phyloP scores from a whole-genome alignment of 2,888 invertebrate species.

The Alviniconcha strummeri region DNA sequence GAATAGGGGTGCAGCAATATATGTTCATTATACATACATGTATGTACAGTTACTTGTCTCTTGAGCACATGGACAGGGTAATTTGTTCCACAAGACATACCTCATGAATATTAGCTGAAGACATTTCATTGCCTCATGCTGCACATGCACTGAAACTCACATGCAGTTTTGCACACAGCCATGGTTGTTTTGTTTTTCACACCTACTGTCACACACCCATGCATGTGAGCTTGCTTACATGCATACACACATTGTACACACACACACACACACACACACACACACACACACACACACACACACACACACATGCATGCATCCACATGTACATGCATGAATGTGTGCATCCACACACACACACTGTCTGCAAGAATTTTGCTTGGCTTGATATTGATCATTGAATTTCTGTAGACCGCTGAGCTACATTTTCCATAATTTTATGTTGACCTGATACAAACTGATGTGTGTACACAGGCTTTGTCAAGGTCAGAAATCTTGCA shows the following conservation, averaged over 20 bases:
- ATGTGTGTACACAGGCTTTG: not conserved
- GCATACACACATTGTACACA: not conserved
- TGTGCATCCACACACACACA: not conserved
- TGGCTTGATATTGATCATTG: too few species aligned
- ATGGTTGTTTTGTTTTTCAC: not conserved
- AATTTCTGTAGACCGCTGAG: too few species aligned
- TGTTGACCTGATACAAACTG: not conserved
- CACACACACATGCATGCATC: not conserved
- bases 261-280: not conserved
- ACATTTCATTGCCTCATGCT: too few species aligned
- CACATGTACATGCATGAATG: not conserved
- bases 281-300: not conserved
- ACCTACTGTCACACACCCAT: not conserved
- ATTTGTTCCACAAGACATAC: too few species aligned
- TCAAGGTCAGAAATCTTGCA: not conserved
- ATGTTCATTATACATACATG: too few species aligned
- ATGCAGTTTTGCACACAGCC: too few species aligned
- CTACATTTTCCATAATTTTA: too few species aligned
- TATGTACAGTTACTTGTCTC: too few species aligned
- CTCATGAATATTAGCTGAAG: too few species aligned
- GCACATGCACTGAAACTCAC: too few species aligned
- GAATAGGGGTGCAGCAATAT: too few species aligned
- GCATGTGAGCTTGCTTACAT: not conserved
- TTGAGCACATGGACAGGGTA: too few species aligned
- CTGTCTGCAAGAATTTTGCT: not conserved